A percentile compares a stretch with the other conserved stretches of the same genome.
Evolutionary conservation across 2,113 vertebrate genomes (phyloP).

Genomic region (Tychaedon coryphoeus): DNA sequence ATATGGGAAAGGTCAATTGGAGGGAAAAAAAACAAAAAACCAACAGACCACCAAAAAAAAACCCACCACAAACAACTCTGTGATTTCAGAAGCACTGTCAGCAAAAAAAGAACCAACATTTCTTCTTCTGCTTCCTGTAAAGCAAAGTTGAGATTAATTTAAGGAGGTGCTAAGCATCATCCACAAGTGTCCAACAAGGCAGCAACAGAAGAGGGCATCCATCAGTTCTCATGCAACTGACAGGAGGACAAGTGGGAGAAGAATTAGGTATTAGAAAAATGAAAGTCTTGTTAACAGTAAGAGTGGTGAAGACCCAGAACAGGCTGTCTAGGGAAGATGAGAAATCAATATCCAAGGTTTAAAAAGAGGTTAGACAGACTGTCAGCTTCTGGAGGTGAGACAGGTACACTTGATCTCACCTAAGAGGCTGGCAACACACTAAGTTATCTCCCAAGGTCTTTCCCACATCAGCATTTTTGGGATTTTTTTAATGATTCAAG

Average conservation of each 20-base stretch:
- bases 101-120: neutral
- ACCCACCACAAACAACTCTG: neutral
- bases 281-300: constrained; percentile 27
- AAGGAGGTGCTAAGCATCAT: neutral
- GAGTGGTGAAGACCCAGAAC: constrained; percentile 17
- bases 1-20: neutral
- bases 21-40: neutral
- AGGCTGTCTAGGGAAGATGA: constrained; percentile 37
- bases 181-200: neutral
- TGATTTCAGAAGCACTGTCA: neutral
- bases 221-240: neutral
- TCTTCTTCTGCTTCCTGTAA: neutral
- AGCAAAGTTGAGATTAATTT: neutral
- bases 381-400: constrained; percentile 24
- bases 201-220: neutral
- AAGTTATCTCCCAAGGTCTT: neutral
- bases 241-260: neutral
- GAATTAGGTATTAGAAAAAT: constrained; percentile 49
- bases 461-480: constrained; percentile 2
- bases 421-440: neutral
- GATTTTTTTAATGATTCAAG: neutral
- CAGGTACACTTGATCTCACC: constrained; percentile 8
- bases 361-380: constrained; percentile 38
- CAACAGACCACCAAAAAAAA: neutral
- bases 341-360: constrained; percentile 50